Percentiles rank a stretch among this genome's conserved stretches.
Conservation (phyloP, 37 sponge, comb jelly and placozoan genomes). For the Bolinopsis microptera region DNA sequence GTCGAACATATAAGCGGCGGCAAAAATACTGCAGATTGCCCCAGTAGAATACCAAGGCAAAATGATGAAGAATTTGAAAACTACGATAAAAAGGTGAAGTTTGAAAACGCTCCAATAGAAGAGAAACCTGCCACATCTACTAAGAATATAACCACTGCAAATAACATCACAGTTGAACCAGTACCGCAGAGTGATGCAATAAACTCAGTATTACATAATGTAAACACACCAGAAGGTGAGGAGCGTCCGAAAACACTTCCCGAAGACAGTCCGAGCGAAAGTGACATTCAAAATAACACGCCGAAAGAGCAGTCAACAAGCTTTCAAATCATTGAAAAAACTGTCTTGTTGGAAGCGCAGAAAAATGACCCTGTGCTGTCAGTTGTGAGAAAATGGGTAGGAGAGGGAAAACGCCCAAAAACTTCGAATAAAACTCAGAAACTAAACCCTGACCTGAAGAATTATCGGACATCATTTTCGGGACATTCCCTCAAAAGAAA, state of each 20-base stretch:
- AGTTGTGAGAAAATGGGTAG: neutral
- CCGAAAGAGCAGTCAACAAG: neutral
- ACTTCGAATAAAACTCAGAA: neutral
- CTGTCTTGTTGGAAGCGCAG: neutral
- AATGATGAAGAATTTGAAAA: no score
- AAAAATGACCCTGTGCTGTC: neutral
- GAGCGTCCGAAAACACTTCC: no score
- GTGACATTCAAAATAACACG: neutral
- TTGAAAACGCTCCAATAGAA: no score
- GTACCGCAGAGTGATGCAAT: no score
- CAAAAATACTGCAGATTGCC: neutral
- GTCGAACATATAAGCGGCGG: neutral
- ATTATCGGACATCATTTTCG: neutral
- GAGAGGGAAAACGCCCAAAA: neutral
- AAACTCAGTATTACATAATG: no score
- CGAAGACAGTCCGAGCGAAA: no score
- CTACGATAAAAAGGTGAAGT: no score
- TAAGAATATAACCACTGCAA: no score
- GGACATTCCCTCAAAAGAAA: neutral
- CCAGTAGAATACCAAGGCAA: neutral
- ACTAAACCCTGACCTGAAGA: neutral
- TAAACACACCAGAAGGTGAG: no score
- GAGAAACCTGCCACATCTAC: no score
- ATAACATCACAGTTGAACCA: no score
- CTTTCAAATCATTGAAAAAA: neutral